Percentiles rank a stretch among this genome's conserved stretches.
These are phyloP conservation scores for Stratiolaelaps scimitus DNA, from an alignment of 1,140 invertebrate species.

Conservation along the genomic window DNA sequence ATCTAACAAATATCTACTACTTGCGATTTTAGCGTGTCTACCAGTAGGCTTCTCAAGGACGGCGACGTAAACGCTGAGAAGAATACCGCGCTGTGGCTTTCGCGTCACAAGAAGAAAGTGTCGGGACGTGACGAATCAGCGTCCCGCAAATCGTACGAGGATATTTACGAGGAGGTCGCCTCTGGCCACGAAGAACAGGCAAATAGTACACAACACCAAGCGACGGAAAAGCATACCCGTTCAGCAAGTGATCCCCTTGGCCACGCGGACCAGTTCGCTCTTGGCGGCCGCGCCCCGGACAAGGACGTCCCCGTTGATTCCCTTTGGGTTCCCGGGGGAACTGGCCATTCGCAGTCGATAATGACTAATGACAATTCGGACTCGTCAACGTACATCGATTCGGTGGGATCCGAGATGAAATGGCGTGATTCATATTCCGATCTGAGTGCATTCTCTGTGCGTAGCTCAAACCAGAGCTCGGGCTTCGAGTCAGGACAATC, in stretches of 20 bases:
- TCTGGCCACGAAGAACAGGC: neutral
- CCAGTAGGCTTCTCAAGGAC: no score
- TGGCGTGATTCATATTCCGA: constrained; percentile 55
- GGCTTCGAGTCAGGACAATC: constrained; percentile 35
- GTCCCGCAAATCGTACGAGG: constrained; percentile 11
- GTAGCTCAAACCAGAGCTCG: constrained; percentile 34
- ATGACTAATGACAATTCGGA: constrained; percentile 18
- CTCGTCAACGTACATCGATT: constrained; percentile 20
- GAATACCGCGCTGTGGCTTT: no score
- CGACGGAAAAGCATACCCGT: neutral
- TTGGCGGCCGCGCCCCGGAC: neutral
- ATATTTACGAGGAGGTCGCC: constrained; percentile 19
- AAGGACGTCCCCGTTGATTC: no score
- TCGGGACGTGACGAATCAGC: neutral
- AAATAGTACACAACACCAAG: no score
- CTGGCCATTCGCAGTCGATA: no score
- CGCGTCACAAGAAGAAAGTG: no score
- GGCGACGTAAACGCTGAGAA: no score
- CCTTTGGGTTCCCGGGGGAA: no score
- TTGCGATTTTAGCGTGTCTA: no score
- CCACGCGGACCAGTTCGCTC: neutral
- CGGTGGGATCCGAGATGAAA: constrained; percentile 20
- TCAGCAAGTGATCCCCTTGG: constrained; percentile 8
- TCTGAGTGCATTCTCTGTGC: constrained; percentile 45
- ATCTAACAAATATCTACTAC: no score